phyloP scores from a whole-genome alignment of 1,140 invertebrate species.

The Drosophila grimshawi region DNA sequence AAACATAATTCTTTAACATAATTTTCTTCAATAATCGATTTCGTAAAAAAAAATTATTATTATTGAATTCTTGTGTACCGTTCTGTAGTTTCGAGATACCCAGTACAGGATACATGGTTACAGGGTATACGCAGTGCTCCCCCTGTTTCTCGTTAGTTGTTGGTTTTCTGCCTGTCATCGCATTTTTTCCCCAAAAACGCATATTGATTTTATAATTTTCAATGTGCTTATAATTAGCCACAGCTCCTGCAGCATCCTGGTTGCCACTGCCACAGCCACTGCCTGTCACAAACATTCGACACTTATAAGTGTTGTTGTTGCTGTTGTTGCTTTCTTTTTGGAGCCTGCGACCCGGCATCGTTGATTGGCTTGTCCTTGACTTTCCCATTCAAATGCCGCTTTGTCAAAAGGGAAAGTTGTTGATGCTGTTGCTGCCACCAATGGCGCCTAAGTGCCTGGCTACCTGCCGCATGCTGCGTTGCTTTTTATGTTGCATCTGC shows the following conservation, averaged over 20 bases:
- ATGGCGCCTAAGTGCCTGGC: background rate
- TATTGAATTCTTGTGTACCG: background rate
- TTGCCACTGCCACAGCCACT: background rate
- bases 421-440: slow-evolving; percentile 14
- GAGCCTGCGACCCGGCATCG: slow-evolving; percentile 1
- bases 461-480: slow-evolving; percentile 19
- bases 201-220: slow-evolving; percentile 73
- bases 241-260: slow-evolving; percentile 39
- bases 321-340: slow-evolving; percentile 12
- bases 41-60: no score
- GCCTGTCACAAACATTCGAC: slow-evolving; percentile 66
- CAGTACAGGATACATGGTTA: background rate
- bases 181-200: background rate
- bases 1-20: no score
- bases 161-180: slow-evolving; percentile 24
- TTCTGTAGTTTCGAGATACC: background rate
- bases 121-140: slow-evolving; percentile 25
- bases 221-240: slow-evolving; percentile 68
- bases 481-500: slow-evolving; percentile 1
- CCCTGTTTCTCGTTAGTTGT: slow-evolving; percentile 23
- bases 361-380: slow-evolving; percentile 37
- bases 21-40: no score
- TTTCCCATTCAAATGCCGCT: slow-evolving; percentile 17
- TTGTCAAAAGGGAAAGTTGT: slow-evolving; percentile 25
- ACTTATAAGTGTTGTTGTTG: slow-evolving; percentile 15